phyloP scores from a whole-genome alignment of 2,888 invertebrate species.

The Monoplex corrugatus region DNA sequence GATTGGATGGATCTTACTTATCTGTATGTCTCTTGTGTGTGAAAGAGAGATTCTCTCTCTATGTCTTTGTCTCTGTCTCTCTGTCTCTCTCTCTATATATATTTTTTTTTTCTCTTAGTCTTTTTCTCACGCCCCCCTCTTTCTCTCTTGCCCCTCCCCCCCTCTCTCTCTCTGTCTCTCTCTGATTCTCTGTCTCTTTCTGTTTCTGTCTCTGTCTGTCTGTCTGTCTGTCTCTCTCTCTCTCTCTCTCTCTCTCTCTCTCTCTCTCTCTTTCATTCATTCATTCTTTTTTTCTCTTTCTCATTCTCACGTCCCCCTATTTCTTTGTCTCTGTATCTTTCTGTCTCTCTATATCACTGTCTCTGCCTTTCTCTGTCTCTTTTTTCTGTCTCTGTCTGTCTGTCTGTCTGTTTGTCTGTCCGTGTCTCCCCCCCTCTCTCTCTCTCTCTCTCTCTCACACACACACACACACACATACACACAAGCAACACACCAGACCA shows the following conservation, averaged over 20 bases:
- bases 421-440: background rate
- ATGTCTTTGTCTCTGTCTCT: background rate
- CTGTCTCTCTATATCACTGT: background rate
- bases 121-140: background rate
- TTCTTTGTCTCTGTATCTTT: background rate
- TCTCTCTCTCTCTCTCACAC: constrained; percentile 3
- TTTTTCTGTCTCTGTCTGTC: background rate
- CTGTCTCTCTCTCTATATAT: background rate
- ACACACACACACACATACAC: too few species aligned
- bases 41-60: too few species aligned
- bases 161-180: background rate
- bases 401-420: background rate
- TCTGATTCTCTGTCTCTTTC: background rate
- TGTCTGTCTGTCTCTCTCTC: background rate
- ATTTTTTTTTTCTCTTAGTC: background rate
- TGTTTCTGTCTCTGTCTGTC: background rate
- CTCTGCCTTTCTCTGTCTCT: background rate
- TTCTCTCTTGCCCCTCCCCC: background rate
- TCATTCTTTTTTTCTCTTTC: background rate
- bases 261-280: background rate
- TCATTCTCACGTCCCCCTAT: background rate
- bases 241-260: background rate
- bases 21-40: too few species aligned
- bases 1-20: too few species aligned
- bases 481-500: too few species aligned